These are phyloP conservation scores for Eptatretus atami DNA, from an alignment of 2,797 vertebrate genomes.

Conservation along the genomic window DNA sequence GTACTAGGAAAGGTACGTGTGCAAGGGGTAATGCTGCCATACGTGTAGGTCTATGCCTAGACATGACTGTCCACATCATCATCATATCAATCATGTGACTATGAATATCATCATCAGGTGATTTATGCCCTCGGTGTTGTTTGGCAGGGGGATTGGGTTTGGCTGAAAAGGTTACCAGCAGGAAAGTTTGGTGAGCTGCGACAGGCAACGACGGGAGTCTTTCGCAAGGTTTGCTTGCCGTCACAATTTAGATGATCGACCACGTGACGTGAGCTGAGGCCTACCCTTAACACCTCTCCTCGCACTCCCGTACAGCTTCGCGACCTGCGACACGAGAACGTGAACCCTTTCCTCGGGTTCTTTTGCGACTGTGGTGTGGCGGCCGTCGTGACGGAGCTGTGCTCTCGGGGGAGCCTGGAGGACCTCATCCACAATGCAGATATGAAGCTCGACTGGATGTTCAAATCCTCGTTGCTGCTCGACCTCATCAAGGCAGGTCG, in stretches of 20 bases:
- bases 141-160: slow-evolving; percentile 60
- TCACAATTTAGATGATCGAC: neutral
- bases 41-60: too few relatives aligned
- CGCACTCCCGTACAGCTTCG: slow-evolving; percentile 20
- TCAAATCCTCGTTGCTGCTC: slow-evolving; percentile 59
- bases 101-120: too few relatives aligned
- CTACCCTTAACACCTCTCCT: neutral
- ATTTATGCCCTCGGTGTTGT: neutral
- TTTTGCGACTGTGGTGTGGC: slow-evolving; percentile 35
- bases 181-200: slow-evolving; percentile 15
- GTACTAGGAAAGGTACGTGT: too few relatives aligned
- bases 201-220: slow-evolving; percentile 21
- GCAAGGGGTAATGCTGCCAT: too few relatives aligned
- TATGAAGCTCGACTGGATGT: slow-evolving; percentile 91
- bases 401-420: slow-evolving; percentile 43
- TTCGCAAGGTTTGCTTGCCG: slow-evolving; percentile 25
- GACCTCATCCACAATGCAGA: slow-evolving; percentile 45
- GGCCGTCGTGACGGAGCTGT: slow-evolving; percentile 52
- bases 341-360: slow-evolving; percentile 51
- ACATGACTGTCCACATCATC: too few relatives aligned
- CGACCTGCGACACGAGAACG: slow-evolving; percentile 64
- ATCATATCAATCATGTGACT: too few relatives aligned
- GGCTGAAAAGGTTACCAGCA: slow-evolving; percentile 49
- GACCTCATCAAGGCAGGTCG: slow-evolving; percentile 47
- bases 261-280: too few relatives aligned